Base-by-base conservation (phyloP, 2,797 vertebrate species). In the Schizopygopsis pylzovi region DNA sequence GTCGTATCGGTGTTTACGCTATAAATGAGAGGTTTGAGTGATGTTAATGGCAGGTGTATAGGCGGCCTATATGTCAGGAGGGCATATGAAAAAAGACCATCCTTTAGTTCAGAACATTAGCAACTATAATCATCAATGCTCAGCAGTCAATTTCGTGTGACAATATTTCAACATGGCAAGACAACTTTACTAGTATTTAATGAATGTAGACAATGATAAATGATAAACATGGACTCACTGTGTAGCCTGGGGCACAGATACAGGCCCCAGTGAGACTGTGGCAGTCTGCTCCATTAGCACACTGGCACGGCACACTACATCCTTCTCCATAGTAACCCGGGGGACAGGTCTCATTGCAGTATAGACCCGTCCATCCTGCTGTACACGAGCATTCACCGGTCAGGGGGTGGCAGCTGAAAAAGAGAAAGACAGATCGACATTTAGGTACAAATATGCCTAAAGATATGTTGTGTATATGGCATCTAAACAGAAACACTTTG, bases 341-440 rank as follows among this genome's bases (percentile, higher is more conserved):
- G 0, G 97, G 96, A 90, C 98, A 99, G 83, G 96, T 97, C 91
- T 99, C 97, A 12, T 99, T 98, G 95, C 98, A 99, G 95, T 97
- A 97, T 78, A 95, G 96, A 49, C 98, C 98, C 22, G 96, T 95
- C 98, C 98, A 99, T 93, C 98, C 98, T 0, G 95, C 94, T 86
- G 95, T 95, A 94, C 98, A 99, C 87, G 96, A 95, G 90, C 98
- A 99, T 89, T 97, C 97, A 89, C 98, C 98, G 72, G 98, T 98
- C 89, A 99, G 94, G 0, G 98, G 98, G 88, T 99, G 98, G 94
- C 98, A 99, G 92, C 98, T 99, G 83, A 83, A 82, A 84, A 88
- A 88, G 67, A 85, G 82, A 82, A 79, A 87, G 73, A 88, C 82
- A 88, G 84, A 76, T 79, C 81, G 83, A 81, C 76, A 87, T 78